A percentile compares a stretch with the other conserved stretches of the same genome.
These are phyloP conservation scores for Lobophora halterata DNA, from an alignment of 2,888 invertebrate species.

Conservation along the genomic window DNA sequence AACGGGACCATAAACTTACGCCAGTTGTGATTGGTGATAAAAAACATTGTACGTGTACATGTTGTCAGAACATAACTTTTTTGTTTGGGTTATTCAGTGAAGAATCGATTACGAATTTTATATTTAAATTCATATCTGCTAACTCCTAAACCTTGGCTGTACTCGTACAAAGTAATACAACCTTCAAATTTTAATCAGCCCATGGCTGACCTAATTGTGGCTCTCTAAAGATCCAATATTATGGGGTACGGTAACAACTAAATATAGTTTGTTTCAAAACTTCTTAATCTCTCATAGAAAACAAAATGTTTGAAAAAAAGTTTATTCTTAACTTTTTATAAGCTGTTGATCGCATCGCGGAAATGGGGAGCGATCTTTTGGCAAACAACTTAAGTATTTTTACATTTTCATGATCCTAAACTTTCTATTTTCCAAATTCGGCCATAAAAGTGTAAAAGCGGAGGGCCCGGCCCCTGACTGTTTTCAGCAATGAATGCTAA, in stretches of 20 bases:
- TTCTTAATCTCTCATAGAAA: too few relatives aligned
- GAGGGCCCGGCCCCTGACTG: conserved; percentile 33
- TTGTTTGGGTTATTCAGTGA: too few relatives aligned
- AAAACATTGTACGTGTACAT: conserved; percentile 30
- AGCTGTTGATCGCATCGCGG: too few relatives aligned
- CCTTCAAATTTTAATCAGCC: background rate
- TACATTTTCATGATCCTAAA: too few relatives aligned
- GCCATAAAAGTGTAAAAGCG: conserved; percentile 29
- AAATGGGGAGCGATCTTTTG: too few relatives aligned
- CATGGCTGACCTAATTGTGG: conserved; percentile 2
- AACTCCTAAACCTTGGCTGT: background rate
- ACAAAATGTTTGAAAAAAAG: too few relatives aligned
- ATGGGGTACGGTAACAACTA: conserved; percentile 9
- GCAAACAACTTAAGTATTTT: too few relatives aligned
- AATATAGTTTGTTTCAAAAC: too few relatives aligned
- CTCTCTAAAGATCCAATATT: conserved; percentile 8
- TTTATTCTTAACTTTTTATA: too few relatives aligned
- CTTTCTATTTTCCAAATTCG: background rate
- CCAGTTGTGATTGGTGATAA: conserved; percentile 39
- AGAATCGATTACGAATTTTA: too few relatives aligned
- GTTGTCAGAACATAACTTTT: too few relatives aligned
- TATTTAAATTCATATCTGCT: too few relatives aligned
- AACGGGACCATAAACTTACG: conserved; percentile 36
- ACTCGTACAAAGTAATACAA: background rate
- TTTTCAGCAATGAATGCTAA: conserved; percentile 43